Evolutionary conservation across 2,113 vertebrate genomes (phyloP).

Genomic region (Australoheros scitulus): DNA sequence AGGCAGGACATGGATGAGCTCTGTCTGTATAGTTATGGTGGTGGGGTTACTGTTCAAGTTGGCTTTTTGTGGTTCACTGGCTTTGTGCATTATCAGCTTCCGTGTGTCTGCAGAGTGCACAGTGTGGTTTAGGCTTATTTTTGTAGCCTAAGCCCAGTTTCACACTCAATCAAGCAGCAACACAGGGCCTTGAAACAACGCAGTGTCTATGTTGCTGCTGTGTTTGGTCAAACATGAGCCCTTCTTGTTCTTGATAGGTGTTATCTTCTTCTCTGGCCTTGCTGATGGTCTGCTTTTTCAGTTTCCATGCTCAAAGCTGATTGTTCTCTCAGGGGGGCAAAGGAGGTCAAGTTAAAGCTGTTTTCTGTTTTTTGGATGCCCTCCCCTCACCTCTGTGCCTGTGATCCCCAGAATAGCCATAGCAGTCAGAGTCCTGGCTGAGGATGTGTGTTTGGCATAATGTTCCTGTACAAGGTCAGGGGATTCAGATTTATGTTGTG

Average conservation of each 20-base stretch:
- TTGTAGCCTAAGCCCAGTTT: slow-evolving; percentile 34
- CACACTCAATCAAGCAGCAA: slow-evolving; percentile 33
- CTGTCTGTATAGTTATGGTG: neutral
- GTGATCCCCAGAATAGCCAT: too few relatives aligned
- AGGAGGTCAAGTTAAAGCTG: neutral
- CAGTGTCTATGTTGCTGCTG: slow-evolving; percentile 3
- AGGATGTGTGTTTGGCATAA: neutral
- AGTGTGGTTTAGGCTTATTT: slow-evolving; percentile 35
- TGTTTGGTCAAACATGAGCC: slow-evolving; percentile 9
- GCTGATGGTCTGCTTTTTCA: accelerated
- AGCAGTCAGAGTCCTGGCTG: neutral
- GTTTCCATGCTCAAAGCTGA: neutral
- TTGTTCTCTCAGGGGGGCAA: neutral
- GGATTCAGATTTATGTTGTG: slow-evolving; percentile 22
- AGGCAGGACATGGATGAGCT: neutral
- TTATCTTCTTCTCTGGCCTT: slow-evolving; percentile 6
- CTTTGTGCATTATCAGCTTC: neutral
- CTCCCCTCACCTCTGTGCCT: too few relatives aligned
- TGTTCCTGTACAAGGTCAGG: slow-evolving; percentile 23
- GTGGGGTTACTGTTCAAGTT: neutral
- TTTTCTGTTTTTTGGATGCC: neutral
- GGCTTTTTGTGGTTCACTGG: neutral
- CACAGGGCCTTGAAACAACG: slow-evolving; percentile 10
- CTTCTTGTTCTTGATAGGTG: neutral
- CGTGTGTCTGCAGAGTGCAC: slow-evolving; percentile 4